Base-by-base conservation (phyloP, 2,888 invertebrate species). In the Sphinx pinastri region DNA sequence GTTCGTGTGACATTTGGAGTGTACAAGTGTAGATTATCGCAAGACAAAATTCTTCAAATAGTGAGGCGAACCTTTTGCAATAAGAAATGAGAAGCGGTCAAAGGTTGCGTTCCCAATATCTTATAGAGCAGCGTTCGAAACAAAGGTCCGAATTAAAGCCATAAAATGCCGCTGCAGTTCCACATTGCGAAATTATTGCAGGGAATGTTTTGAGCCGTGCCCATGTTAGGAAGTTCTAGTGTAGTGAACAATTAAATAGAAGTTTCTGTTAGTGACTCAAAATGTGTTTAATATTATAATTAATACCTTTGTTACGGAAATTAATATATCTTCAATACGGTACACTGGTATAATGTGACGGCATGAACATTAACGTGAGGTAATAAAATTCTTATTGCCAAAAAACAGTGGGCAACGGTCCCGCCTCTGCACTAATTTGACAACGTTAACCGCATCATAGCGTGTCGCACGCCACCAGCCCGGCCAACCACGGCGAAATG, bases 401-500 rank as follows among this genome's bases (percentile, higher is more conserved):
- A 75, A 73, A 77, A 79, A 76, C 79, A 79, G 79, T 79, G 79
- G 78, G 77, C 82, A 82, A 82, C 74, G 73, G 77, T 76, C 75
- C 74, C 76, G 63, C 63, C 63, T 63, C 63, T 25, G 63, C 69
- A 76, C 77, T 83, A 84, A 83, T 84, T 84, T 80, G 82, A 84
- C 84, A 84, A 80, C 76, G 79, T 77, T 79, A 81, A 81, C 81
- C 80, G 83, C 82, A 82, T 81, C 76, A 76, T 87, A 73, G 86
- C 88, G 88, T 88, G 89, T 75, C 68, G 72, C 89, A 88, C 88
- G 89, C 87, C 71, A 83, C 77, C 82, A 71, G 77, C 77, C 76
- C 49, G 19, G 58, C 13, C 63, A 63, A 70, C 74, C 73, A 74
- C 76, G 73, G 72, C 75, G 74, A 77, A 79, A 79, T 74, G 72